Conservation (phyloP, 2,797 vertebrate genomes). For the Peromyscus aztecus region DNA sequence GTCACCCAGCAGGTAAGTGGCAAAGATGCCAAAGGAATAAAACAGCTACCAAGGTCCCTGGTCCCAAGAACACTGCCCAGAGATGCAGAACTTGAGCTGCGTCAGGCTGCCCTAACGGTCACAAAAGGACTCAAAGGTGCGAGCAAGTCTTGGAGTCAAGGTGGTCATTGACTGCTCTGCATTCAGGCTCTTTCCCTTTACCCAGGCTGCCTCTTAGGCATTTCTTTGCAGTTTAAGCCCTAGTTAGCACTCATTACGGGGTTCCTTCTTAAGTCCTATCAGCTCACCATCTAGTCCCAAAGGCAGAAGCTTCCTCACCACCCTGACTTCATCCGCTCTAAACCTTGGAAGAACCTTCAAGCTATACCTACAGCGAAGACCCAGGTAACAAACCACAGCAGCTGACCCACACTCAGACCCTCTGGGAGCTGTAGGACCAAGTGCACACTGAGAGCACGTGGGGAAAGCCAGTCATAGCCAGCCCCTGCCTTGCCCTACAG, state of each 20-base stretch:
- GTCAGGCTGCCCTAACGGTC: not conserved
- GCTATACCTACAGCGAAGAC: not conserved
- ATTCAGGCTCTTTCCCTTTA: not conserved
- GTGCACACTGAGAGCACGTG: not conserved
- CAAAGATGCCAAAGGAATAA: not conserved
- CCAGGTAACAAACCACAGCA: not conserved
- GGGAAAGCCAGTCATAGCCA: not conserved
- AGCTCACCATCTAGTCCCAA: not conserved
- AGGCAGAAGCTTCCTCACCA: not conserved
- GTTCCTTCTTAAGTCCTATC: not conserved
- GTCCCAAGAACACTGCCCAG: not conserved
- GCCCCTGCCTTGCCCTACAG: not conserved
- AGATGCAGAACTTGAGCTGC: no score
- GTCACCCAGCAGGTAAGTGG: not conserved
- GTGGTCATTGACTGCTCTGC: not conserved
- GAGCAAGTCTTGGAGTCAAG: not conserved
- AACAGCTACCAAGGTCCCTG: not conserved
- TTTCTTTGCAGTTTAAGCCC: not conserved
- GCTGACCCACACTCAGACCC: accelerated
- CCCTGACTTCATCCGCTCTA: not conserved
- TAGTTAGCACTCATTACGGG: not conserved
- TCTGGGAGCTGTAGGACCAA: not conserved
- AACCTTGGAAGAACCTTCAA: not conserved
- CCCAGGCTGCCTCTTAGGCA: not conserved
- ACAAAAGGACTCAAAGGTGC: not conserved